A percentile compares a stretch with the other conserved stretches of the same genome.
Evolutionary conservation across 2,888 invertebrate genomes (phyloP).

Genomic region (Silvanus unidentatus): DNA sequence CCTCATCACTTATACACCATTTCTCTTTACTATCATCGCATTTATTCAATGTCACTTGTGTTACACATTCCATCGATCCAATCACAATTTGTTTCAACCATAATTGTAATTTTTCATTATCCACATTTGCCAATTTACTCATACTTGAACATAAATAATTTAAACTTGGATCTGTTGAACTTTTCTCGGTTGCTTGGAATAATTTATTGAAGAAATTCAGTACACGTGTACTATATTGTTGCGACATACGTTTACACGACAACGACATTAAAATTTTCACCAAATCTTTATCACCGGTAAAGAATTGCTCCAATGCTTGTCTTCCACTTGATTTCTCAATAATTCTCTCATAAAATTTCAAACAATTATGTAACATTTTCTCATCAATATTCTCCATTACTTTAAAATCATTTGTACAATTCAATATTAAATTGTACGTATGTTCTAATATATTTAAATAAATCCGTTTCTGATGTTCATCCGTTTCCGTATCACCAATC

Average conservation of each 20-base stretch:
- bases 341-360: slow-evolving; percentile 81
- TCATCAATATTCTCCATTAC: slow-evolving; percentile 48
- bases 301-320: slow-evolving; percentile 77
- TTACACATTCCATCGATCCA: slow-evolving; percentile 36
- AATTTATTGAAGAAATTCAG: slow-evolving; percentile 75
- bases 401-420: slow-evolving; percentile 45
- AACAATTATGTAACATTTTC: slow-evolving; percentile 59
- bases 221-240: slow-evolving; percentile 69
- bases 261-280: slow-evolving; percentile 76
- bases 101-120: slow-evolving; percentile 56
- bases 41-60: neutral
- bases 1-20: slow-evolving; percentile 9
- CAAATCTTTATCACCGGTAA: slow-evolving; percentile 64
- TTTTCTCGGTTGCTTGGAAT: slow-evolving; percentile 59
- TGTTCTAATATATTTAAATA: slow-evolving; percentile 59
- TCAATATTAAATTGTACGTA: slow-evolving; percentile 63
- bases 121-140: slow-evolving; percentile 59
- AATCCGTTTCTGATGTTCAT: slow-evolving; percentile 59
- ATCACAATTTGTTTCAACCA: slow-evolving; percentile 64
- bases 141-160: slow-evolving; percentile 64
- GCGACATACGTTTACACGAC: slow-evolving; percentile 60
- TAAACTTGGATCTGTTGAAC: slow-evolving; percentile 56
- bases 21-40: slow-evolving; percentile 10
- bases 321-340: slow-evolving; percentile 77
- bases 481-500: slow-evolving; percentile 58